Base-by-base conservation (phyloP, 1,140 invertebrate species). In the Bombus waltoni region DNA sequence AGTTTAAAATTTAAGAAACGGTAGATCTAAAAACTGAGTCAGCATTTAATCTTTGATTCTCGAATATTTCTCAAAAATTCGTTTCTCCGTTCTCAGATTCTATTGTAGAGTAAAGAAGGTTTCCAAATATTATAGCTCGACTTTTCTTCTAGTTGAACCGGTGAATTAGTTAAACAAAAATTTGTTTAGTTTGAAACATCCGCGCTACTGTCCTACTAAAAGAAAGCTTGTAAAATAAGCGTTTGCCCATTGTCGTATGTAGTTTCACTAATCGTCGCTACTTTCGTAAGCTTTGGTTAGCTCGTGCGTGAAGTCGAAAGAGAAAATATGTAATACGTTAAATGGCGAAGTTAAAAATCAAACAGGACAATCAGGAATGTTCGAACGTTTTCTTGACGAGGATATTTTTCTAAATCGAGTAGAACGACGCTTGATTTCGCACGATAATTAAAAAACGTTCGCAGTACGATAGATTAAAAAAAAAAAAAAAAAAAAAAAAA, bases 311-410 rank as follows among this genome's bases (percentile, higher is more conserved):
- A 53, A 10, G 28, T 25, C 1, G 5, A 15, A 35, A 25, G 2
- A 44, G 2, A 9, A 53, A 53, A 15, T 35, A 65, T 6, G 32
- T 35, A 3, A 10, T 28, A 25, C 8, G 59, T 28, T n/a, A 66
- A 78, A 35, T 15, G 44, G 28, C 15, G 65, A 22, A 32, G 28
- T 62, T 11, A 22, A 66, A 81, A 73, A 78, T 70, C 15, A 80
- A 85, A 85, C 38, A 59, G 77, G 83, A 85, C 83, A 85, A 85
- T 85, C 83, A 85, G 71, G 59, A 81, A 40, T 40, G 28, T 38
- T 44, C 28, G 47, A 57, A 85, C 8, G 57, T 66, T 66, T 68
- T 9, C 68, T 32, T 59, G 78, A 81, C 1, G 11, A 73, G 28
- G 75, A 84, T 84, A 79, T 79, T 72, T 79, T 84, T 84, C 76